These are phyloP conservation scores for Melanostoma scalare DNA, from an alignment of 2,888 invertebrate genomes.

Conservation along the genomic window DNA sequence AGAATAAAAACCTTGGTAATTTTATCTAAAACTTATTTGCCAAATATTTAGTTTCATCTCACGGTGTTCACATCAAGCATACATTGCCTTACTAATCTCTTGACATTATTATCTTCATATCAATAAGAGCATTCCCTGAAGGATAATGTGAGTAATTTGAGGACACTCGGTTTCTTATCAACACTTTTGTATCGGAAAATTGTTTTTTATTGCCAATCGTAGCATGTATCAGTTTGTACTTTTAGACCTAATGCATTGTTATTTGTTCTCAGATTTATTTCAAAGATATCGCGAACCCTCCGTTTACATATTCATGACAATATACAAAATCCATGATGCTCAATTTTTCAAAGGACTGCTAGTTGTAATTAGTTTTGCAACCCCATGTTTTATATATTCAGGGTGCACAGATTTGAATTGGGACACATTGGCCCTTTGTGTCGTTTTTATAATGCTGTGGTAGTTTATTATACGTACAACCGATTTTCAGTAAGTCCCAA, in stretches of 20 bases:
- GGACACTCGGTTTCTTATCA: constrained; percentile 65
- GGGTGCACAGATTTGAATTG: constrained; percentile 61
- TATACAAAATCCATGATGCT: constrained; percentile 60
- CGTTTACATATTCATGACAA: constrained; percentile 31
- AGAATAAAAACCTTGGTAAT: constrained; percentile 26
- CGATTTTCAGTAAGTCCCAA: constrained; percentile 61
- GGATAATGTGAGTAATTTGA: constrained; percentile 59
- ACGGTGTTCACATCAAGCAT: not conserved
- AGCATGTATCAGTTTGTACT: constrained; percentile 61
- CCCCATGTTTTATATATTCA: constrained; percentile 47
- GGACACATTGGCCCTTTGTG: constrained; percentile 64
- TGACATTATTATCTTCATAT: constrained; percentile 54
- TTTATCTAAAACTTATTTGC: constrained; percentile 30
- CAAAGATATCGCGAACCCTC: constrained; percentile 56
- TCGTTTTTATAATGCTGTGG: constrained; percentile 54
- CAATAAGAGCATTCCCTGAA: constrained; percentile 59
- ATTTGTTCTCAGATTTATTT: constrained; percentile 33
- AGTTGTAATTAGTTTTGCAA: constrained; percentile 64
- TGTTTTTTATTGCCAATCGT: constrained; percentile 62
- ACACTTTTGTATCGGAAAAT: constrained; percentile 57
- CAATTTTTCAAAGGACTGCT: constrained; percentile 47
- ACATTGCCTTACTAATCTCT: constrained; percentile 40
- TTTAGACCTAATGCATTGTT: constrained; percentile 62
- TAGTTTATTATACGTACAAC: constrained; percentile 61
- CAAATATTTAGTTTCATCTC: constrained; percentile 12